These are phyloP conservation scores for Calidris pygmaea DNA, from an alignment of 2,113 vertebrate genomes.

Conservation along the genomic window DNA sequence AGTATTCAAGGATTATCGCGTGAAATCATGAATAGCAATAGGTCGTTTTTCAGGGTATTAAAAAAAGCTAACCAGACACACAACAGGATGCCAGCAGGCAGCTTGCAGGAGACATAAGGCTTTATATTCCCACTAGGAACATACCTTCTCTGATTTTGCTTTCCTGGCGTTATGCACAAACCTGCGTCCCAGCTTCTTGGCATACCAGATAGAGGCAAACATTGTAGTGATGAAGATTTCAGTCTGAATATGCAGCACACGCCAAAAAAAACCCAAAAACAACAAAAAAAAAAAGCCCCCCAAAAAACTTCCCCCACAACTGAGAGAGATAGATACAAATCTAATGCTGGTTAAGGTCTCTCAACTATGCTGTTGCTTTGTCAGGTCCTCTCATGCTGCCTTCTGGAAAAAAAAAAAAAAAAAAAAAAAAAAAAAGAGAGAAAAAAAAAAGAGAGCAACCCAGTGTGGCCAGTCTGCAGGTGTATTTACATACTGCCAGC, in stretches of 20 bases:
- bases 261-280: not conserved
- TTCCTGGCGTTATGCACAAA: conserved; percentile 94
- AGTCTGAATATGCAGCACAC: conserved; percentile 54
- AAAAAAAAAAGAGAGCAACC: not conserved
- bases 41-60: conserved; percentile 43
- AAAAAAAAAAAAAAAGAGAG: not conserved
- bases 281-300: not conserved
- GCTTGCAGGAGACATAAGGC: conserved; percentile 60
- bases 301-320: conserved; percentile 63
- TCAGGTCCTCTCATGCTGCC: conserved; percentile 73
- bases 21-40: conserved; percentile 36
- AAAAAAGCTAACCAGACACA: conserved; percentile 40
- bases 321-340: not conserved
- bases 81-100: conserved; percentile 43
- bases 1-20: conserved; percentile 12
- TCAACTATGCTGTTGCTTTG: conserved; percentile 72
- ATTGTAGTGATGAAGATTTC: conserved; percentile 76
- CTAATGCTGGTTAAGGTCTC: conserved; percentile 54
- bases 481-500: conserved; percentile 82
- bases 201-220: conserved; percentile 97
- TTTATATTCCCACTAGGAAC: conserved; percentile 59
- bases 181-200: conserved; percentile 96
- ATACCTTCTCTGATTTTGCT: conserved; percentile 92
- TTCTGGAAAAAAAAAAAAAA: conserved; percentile 11
- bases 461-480: conserved; percentile 76